Conservation (phyloP, 1,140 invertebrate genomes). For the Aphaenogaster ashmeadi region DNA sequence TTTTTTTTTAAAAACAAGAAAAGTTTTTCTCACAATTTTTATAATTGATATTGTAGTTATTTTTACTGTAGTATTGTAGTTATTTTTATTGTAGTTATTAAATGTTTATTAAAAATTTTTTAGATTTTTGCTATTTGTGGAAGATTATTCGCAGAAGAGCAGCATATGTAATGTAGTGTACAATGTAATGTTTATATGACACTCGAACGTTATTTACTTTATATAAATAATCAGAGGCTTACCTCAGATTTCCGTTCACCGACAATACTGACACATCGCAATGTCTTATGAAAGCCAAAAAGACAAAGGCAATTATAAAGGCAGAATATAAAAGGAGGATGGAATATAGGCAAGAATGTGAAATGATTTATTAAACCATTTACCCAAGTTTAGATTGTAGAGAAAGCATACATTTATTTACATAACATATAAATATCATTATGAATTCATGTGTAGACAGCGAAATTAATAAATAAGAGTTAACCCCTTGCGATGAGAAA, state of each 20-base stretch:
- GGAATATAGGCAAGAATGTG: conserved; percentile 46
- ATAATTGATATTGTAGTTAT: not conserved
- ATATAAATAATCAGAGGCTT: not conserved
- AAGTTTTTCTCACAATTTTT: not conserved
- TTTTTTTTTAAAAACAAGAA: conserved; percentile 4
- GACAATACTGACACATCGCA: not conserved
- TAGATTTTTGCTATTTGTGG: conserved; percentile 4
- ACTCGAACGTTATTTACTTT: not conserved
- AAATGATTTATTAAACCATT: conserved; percentile 79
- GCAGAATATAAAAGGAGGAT: conserved; percentile 49
- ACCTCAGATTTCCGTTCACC: not conserved
- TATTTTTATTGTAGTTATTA: not conserved
- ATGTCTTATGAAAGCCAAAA: conserved; percentile 5
- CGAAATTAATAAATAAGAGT: conserved; percentile 54
- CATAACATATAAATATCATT: conserved; percentile 81
- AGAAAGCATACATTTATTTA: conserved; percentile 86
- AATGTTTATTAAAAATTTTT: not conserved
- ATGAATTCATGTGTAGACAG: conserved; percentile 63
- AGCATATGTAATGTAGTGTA: too few relatives aligned
- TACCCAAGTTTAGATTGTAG: conserved; percentile 80
- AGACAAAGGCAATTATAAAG: conserved; percentile 50
- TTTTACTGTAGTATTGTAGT: not conserved
- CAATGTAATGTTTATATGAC: not conserved
- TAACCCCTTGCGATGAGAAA: conserved; percentile 40
- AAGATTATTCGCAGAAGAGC: not conserved